Evolutionary conservation across 2,888 invertebrate species (phyloP).

Genomic region (Odontothrips loti): DNA sequence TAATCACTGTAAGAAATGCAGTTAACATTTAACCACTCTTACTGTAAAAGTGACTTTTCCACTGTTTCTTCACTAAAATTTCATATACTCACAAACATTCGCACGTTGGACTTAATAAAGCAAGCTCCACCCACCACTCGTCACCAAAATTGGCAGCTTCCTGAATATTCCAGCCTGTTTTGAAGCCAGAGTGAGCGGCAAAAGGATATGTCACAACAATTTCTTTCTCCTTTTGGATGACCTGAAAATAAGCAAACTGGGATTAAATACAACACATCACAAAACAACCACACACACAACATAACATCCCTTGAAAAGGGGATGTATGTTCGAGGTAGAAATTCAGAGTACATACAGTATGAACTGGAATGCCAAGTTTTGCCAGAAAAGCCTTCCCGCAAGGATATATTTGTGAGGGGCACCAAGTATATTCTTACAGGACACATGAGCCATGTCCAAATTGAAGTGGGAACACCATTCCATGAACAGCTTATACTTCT

Average conservation of each 20-base stretch:
- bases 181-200: background rate
- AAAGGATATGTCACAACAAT: background rate
- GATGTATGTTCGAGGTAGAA: background rate
- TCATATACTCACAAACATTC: background rate
- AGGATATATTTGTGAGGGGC: background rate
- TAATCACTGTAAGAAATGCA: no score
- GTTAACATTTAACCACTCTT: no score
- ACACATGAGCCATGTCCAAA: background rate
- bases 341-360: background rate
- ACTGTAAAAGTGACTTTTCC: background rate
- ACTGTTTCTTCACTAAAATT: background rate
- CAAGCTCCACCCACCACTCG: background rate
- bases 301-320: no score
- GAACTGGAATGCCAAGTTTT: background rate
- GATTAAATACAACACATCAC: no score
- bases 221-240: background rate
- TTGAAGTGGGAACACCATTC: background rate
- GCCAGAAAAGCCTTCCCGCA: background rate
- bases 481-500: background rate
- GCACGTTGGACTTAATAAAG: background rate
- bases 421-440: background rate
- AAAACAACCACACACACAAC: no score
- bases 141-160: background rate
- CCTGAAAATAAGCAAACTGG: background rate
- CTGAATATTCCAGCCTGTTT: background rate